Base-by-base conservation (phyloP, 2,113 vertebrate species). In the Callipepla californica region DNA sequence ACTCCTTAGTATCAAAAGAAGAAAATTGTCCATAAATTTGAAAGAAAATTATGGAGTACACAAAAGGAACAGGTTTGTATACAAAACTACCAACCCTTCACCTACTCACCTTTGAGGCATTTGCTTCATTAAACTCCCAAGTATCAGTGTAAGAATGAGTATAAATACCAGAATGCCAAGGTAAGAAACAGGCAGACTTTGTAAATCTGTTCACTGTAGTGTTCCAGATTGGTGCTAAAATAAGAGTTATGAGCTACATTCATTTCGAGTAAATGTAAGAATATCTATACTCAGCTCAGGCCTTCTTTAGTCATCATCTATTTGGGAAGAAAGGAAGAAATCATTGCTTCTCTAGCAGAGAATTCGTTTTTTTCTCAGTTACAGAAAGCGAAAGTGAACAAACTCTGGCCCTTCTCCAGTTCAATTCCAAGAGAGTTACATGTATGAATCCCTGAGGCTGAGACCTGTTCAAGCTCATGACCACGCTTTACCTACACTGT, bases 151-250 rank as follows among this genome's bases (percentile, higher is more conserved):
- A 87, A 74, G 67, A 95, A 47, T 25, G 28, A 92, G 34, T 17
- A 82, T 73, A 77, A 95, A 90, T 83, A 68, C 72, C 82, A 93
- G 82, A 87, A 88, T 67, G 57, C 38, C 73, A 94, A 95, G 88
- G 95, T 94, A 86, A 85, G 68, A 73, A 88, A 93, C 34, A 91
- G 47, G 76, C 76, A 95, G 85, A 90, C 42, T 53, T 32, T 84
- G 8, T 88, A 83, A 92, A 92, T 85, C 85, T 90, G 80, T 87
- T 94, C 92, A 86, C 76, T 88, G 82, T 18, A 92, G 47, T 44
- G 80, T 48, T 92, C 90, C 95, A 96, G 92, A 94, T 68, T 80
- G 90, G 32, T 78, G 73, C 85, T 94, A 95, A 95, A 96, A 90
- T 91, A 93, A 94, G 93, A 95, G 38, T 84, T 92, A 63, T 48